Evolutionary conservation across 2,797 vertebrate species (phyloP).

Genomic region (Pagetopsis macropterus): DNA sequence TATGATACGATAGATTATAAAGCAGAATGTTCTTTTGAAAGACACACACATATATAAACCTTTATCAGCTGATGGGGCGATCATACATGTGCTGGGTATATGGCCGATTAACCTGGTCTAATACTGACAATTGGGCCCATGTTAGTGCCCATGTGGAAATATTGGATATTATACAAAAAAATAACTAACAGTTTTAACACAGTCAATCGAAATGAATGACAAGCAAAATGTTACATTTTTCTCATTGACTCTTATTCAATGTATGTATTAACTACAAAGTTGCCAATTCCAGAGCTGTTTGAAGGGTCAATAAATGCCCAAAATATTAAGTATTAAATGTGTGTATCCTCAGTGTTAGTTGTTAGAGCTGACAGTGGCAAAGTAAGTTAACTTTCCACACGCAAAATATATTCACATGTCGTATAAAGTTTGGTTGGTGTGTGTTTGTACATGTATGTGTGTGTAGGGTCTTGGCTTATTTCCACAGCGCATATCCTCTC

Average conservation of each 20-base stretch:
- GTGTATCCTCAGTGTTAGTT: background rate
- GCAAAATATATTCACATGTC: background rate
- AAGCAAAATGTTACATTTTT: no score
- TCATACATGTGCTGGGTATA: no score
- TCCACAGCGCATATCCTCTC: constrained; percentile 44
- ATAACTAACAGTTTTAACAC: no score
- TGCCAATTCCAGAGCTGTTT: background rate
- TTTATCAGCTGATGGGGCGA: background rate
- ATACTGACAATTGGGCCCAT: no score
- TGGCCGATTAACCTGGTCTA: no score
- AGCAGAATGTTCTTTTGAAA: no score
- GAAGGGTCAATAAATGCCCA: background rate
- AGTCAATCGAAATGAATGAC: no score
- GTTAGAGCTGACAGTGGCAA: background rate
- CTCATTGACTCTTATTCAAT: background rate
- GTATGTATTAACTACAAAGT: background rate
- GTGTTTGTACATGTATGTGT: constrained; percentile 8
- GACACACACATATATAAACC: no score
- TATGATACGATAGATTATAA: background rate
- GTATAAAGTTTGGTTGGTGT: constrained; percentile 10
- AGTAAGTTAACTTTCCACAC: background rate
- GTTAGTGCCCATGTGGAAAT: no score
- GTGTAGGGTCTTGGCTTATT: constrained; percentile 41
- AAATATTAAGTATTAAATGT: background rate
- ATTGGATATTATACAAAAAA: no score